Base-by-base conservation (phyloP, 2,113 vertebrate genomes). In the Chionomys nivalis region DNA sequence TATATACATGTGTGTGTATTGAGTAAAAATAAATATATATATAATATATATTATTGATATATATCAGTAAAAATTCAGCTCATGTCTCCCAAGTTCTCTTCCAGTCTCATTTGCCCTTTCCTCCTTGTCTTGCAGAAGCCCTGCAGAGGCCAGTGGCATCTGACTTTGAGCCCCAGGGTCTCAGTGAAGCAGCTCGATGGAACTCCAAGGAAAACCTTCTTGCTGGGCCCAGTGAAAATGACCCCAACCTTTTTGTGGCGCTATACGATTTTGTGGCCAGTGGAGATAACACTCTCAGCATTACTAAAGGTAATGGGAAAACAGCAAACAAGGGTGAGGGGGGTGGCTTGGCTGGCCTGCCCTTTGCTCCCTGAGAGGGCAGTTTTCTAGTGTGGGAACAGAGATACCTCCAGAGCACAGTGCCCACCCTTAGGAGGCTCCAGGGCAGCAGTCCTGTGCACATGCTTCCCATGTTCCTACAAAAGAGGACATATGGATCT, bases 171-270 rank as follows among this genome's bases (percentile, higher is more conserved):
- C 98, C 99, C 47, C 99, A 99, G 92, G 99, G 99, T 96, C 98
- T 99, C 97, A 99, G 99, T 0, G 99, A 99, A 98, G 99, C 99
- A 0, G 99, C 99, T 70, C 99, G 99, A 91, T 99, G 99, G 99
- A 99, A 99, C 98, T 99, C 99, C 97, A 99, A 99, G 98, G 99
- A 99, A 98, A 99, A 99, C 97, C 99, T 99, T 33, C 99, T 99
- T 89, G 99, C 99, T 3, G 99, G 99, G 76, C 99, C 99, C 75
- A 99, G 99, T 86, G 99, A 99, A 98, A 99, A 99, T 98, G 99
- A 99, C 98, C 99, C 99, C 95, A 99, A 99, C 97, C 99, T 99
- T 96, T 99, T 99, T 73, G 99, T 99, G 96, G 99, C 99, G 87
- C 99, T 99, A 61, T 99, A 99, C n/a, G 99, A 99, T 92, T 99